A percentile compares a stretch with the other conserved stretches of the same genome.
These are phyloP conservation scores for Chloroclysta siterata DNA, from an alignment of 2,888 invertebrate genomes.

Conservation along the genomic window DNA sequence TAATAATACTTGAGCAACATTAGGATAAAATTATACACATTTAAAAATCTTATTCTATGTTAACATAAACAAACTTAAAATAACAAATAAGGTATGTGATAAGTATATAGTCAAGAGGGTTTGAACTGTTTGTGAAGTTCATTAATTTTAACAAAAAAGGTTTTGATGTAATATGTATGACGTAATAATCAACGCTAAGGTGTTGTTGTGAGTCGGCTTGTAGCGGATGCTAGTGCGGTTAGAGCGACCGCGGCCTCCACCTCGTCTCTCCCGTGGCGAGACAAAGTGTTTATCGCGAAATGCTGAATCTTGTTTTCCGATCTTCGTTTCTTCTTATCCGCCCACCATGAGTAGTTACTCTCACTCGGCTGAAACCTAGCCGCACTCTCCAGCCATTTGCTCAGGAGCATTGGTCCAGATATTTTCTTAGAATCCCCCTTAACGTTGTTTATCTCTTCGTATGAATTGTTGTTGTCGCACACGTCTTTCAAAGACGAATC, in stretches of 20 bases:
- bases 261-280: slow-evolving; percentile 88
- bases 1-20: slow-evolving; percentile 68
- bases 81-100: slow-evolving; percentile 18
- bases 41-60: slow-evolving; percentile 30
- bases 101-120: slow-evolving; percentile 7
- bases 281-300: slow-evolving; percentile 56
- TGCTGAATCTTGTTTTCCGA: slow-evolving; percentile 58
- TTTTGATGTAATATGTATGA: too few species aligned
- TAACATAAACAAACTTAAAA: slow-evolving; percentile 32
- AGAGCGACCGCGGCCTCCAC: slow-evolving; percentile 91
- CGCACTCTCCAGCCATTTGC: slow-evolving; percentile 91
- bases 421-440: slow-evolving; percentile 59
- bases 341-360: slow-evolving; percentile 89
- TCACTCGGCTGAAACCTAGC: slow-evolving; percentile 90
- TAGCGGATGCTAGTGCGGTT: slow-evolving; percentile 86
- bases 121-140: slow-evolving; percentile 6
- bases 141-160: slow-evolving; percentile 2
- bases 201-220: slow-evolving; percentile 61
- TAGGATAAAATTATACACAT: slow-evolving; percentile 29
- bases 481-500: slow-evolving; percentile 68
- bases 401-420: slow-evolving; percentile 86
- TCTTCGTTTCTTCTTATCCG: slow-evolving; percentile 67
- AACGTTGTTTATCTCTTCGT: slow-evolving; percentile 43
- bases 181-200: slow-evolving; percentile 19
- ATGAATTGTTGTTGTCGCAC: slow-evolving; percentile 71